Evolutionary conservation across 2,797 vertebrate genomes (phyloP), one percentile per base, ranked within the genome.

Genomic region (Natrix natrix): DNA sequence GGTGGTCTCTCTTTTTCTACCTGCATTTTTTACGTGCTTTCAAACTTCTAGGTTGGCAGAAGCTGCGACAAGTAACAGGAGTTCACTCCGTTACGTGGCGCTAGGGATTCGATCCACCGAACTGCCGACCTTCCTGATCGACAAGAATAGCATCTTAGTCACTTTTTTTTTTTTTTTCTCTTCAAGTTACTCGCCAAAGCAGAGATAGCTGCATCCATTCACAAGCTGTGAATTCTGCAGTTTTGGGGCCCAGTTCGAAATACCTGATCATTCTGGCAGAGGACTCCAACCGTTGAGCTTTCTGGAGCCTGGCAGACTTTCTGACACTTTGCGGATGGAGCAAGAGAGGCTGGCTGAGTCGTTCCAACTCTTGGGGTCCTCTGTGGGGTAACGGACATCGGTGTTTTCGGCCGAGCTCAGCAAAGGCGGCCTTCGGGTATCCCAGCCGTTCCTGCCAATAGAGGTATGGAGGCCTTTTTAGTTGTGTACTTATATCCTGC

Each of bases 221-320:
- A 8, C 17, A 10, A 11, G 37, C 66, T 32, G 66, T 7, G 13
- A 69, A 32, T 69, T 32, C 5, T 8, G 28, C 17, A 37, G 55
- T 5, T n/a, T 20, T 20, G 5, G 55, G 26, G 26, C 55, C 10
- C 54, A 22, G 26, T 32, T 90, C 61, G 32, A 0, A 0, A 91
- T 97, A 98, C 98, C 98, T 98, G 98, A 93, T 97, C n/a, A 96
- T 55, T 99, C 99, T 0, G 97, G 93, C 12, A 98, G 95, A 48
- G 98, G 95, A 55, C 97, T 97, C 98, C 98, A 98, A 96, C 98
- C 95, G 1, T 98, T 98, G 94, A 97, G 95, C 96, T 99, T 99
- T 96, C 98, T 98, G 0, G 96, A 93, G 26, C 96, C 96, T 37
- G 97, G 98, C 13, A 98, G 97, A 11, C 97, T 96, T 37, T 99